Evolutionary conservation across 2,797 vertebrate species (phyloP).

Genomic region (Cuculus canorus): DNA sequence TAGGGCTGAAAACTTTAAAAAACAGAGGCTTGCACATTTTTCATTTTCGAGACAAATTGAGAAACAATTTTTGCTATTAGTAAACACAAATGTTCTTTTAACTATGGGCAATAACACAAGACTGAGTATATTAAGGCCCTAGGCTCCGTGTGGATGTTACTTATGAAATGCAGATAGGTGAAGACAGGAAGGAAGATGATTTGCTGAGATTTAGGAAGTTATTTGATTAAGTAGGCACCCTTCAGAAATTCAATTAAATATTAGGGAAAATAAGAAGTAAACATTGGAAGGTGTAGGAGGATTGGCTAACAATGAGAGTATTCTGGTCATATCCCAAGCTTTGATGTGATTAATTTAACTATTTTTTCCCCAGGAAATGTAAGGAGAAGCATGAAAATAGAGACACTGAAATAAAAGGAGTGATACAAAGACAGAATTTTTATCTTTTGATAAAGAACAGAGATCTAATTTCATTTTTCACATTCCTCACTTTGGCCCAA

Average conservation of each 20-base stretch:
- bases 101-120: not conserved
- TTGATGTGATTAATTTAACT: not conserved
- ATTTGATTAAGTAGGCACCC: not conserved
- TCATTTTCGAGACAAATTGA: not conserved
- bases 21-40: not conserved
- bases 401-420: not conserved
- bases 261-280: not conserved
- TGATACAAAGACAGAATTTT: not conserved
- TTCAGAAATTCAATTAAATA: constrained; percentile 7
- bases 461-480: not conserved
- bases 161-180: not conserved
- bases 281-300: not conserved
- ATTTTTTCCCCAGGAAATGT: not conserved
- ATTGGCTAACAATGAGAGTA: not conserved
- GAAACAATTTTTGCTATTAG: not conserved
- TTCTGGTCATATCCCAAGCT: not conserved
- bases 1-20: not conserved
- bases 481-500: not conserved
- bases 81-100: not conserved
- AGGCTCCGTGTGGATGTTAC: not conserved
- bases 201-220: not conserved
- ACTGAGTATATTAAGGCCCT: not conserved
- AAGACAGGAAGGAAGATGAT: not conserved
- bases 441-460: not conserved
- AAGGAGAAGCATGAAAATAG: not conserved